phyloP scores from a whole-genome alignment of 1,140 invertebrate species.

The Drosophila pachea region DNA sequence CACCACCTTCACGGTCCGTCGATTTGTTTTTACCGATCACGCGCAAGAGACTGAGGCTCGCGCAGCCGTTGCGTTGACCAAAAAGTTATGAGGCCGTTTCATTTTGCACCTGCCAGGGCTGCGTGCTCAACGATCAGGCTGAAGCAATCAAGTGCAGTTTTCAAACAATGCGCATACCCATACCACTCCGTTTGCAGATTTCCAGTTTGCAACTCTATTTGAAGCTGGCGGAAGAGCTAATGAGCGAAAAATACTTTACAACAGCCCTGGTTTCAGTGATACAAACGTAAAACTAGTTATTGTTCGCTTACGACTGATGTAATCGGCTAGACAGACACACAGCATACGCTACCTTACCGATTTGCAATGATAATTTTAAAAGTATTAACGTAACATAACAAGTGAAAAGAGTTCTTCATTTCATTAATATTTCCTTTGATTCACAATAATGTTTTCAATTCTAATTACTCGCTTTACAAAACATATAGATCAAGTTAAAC shows the following conservation, averaged over 20 bases:
- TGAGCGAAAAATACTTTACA: conserved; percentile 32
- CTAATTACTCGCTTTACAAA: background rate
- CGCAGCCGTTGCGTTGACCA: conserved; percentile 48
- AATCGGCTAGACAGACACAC: background rate
- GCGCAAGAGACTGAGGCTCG: conserved; percentile 65
- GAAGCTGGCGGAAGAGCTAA: conserved; percentile 38
- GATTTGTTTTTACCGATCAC: conserved; percentile 69
- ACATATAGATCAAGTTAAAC: background rate
- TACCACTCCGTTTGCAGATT: background rate
- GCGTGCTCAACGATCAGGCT: conserved; percentile 14
- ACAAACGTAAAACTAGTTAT: conserved; percentile 70
- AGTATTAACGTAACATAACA: too few species aligned
- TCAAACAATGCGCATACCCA: conserved; percentile 2
- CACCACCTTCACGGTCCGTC: conserved; percentile 72
- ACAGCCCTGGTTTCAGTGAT: conserved; percentile 53
- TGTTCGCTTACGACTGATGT: conserved; percentile 28
- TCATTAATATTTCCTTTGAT: too few species aligned
- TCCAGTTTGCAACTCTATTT: conserved; percentile 28
- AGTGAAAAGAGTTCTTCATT: background rate
- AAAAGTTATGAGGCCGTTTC: conserved; percentile 61
- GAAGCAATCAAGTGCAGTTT: conserved; percentile 41
- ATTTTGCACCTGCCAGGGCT: conserved; percentile 62
- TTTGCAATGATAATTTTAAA: too few species aligned
- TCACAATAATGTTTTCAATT: background rate
- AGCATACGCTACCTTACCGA: conserved; percentile 1